A percentile compares a stretch with the other conserved stretches of the same genome.
These are phyloP conservation scores for Helostoma temminkii DNA, from an alignment of 2,797 vertebrate species.

Conservation along the genomic window DNA sequence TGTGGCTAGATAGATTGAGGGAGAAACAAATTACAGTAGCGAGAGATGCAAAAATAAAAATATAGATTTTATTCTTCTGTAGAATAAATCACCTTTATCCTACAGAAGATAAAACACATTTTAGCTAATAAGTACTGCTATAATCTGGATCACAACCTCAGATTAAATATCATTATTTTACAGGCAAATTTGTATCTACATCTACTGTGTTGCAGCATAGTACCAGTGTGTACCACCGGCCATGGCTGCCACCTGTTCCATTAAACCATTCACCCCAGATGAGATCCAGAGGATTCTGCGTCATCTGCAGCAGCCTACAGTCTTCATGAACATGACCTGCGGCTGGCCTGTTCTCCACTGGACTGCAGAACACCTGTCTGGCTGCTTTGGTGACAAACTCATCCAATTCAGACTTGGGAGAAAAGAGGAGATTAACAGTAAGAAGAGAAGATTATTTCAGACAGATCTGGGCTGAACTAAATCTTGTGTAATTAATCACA, in stretches of 20 bases:
- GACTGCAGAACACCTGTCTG: constrained; percentile 86
- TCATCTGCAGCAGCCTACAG: constrained; percentile 87
- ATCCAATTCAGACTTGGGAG: constrained; percentile 91
- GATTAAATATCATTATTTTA: not conserved
- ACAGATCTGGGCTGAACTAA: not conserved
- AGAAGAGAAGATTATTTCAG: constrained; percentile 39
- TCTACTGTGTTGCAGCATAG: constrained; percentile 4
- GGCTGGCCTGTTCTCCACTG: constrained; percentile 91
- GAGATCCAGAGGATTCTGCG: constrained; percentile 86
- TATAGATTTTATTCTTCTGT: too few relatives aligned
- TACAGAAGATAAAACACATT: not conserved
- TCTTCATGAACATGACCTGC: constrained; percentile 90
- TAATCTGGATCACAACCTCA: not conserved
- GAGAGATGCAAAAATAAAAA: too few relatives aligned
- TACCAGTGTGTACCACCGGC: not conserved
- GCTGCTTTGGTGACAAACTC: constrained; percentile 79
- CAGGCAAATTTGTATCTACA: not conserved
- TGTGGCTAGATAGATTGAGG: too few relatives aligned
- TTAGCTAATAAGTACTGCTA: not conserved
- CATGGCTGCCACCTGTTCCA: constrained; percentile 66
- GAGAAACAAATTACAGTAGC: too few relatives aligned
- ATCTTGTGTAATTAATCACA: constrained; percentile 4
- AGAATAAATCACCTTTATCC: not conserved
- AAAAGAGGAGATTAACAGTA: constrained; percentile 83
- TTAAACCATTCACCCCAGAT: constrained; percentile 89